phyloP scores from a whole-genome alignment of 2,797 vertebrate species.

The Sebastes diploproa region DNA sequence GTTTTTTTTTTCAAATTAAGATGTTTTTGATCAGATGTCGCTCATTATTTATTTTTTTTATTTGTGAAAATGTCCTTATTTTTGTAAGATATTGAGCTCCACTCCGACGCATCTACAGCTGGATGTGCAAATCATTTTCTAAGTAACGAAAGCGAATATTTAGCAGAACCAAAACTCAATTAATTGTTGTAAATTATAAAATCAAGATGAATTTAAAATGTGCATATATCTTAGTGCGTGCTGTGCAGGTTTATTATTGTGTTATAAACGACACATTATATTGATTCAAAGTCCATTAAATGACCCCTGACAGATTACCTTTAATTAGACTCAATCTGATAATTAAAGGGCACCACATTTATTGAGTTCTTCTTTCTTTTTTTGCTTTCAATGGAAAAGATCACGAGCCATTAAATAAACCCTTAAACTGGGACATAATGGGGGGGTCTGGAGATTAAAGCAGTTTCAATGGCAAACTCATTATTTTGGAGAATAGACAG shows the following conservation, averaged over 20 bases:
- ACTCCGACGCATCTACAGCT: background rate
- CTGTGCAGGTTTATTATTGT: background rate
- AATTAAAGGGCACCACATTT: background rate
- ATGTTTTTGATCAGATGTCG: too few species aligned
- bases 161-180: background rate
- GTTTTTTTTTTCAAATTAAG: too few species aligned
- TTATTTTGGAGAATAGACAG: background rate
- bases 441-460: background rate
- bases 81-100: background rate
- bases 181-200: background rate
- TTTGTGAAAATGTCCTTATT: too few species aligned
- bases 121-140: background rate
- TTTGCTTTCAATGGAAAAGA: background rate
- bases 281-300: background rate
- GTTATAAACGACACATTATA: background rate
- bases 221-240: too few species aligned
- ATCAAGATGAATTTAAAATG: background rate
- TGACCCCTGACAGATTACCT: background rate
- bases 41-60: background rate
- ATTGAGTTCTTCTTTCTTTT: too few species aligned
- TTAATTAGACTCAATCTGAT: constrained; percentile 12
- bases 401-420: background rate
- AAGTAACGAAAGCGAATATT: background rate
- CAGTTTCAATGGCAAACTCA: background rate
- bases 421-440: background rate